phyloP scores from a whole-genome alignment of 2,888 invertebrate species.

The Calliopum simillimum region DNA sequence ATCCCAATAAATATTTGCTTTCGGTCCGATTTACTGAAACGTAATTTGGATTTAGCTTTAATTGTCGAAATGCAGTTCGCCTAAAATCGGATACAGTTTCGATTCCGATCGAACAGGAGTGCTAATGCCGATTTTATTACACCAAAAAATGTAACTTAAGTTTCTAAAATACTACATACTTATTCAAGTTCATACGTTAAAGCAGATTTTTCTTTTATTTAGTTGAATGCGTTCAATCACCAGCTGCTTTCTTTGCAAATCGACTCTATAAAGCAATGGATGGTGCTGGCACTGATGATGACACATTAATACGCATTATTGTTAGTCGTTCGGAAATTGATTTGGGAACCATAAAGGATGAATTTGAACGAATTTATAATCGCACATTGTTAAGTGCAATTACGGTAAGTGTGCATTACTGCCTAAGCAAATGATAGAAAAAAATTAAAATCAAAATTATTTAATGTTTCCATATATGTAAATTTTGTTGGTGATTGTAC shows the following conservation, averaged over 20 bases:
- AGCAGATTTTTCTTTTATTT: slow-evolving; percentile 41
- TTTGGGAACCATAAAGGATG: slow-evolving; percentile 76
- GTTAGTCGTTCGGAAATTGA: slow-evolving; percentile 79
- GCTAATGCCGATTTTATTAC: neutral
- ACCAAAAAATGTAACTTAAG: neutral
- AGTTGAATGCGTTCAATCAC: slow-evolving; percentile 79
- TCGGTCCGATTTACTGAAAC: too few relatives aligned
- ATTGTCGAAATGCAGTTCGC: too few relatives aligned
- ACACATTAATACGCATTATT: slow-evolving; percentile 77
- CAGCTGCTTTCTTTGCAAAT: slow-evolving; percentile 77
- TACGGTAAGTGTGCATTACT: slow-evolving; percentile 68
- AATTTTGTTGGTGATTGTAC: slow-evolving; percentile 28
- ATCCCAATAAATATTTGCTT: too few relatives aligned
- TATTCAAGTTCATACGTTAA: neutral
- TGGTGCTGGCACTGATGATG: slow-evolving; percentile 80
- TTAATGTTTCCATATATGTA: slow-evolving; percentile 35
- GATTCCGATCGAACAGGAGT: too few relatives aligned
- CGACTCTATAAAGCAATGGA: slow-evolving; percentile 75
- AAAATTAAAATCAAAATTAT: slow-evolving; percentile 11
- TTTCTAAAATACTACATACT: neutral
- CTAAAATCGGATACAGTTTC: too few relatives aligned
- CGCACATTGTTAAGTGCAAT: slow-evolving; percentile 76
- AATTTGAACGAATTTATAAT: slow-evolving; percentile 78
- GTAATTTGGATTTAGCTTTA: too few relatives aligned
- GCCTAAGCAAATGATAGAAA: neutral